Base-by-base conservation (phyloP, 2,888 invertebrate species). In the Brassicogethes aeneus region DNA sequence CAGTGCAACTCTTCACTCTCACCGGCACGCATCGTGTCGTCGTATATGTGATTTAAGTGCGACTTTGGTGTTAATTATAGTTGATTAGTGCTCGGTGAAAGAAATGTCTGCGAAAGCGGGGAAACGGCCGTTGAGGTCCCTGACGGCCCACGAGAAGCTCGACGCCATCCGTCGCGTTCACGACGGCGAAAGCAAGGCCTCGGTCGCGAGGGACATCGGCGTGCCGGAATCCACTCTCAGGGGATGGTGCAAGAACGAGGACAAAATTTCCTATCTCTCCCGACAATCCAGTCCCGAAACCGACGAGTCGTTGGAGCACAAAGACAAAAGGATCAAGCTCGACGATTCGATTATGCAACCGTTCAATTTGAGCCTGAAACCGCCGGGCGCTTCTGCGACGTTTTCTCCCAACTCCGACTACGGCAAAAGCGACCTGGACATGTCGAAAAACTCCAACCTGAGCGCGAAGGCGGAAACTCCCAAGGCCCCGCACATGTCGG, bases 181-280 rank as follows among this genome's bases (percentile, higher is more conserved):
- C 70, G 82, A 84, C 63, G 88, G 88, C 38, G 86, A 88, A 65
- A 85, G 85, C 41, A 88, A 89, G 60, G 88, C 89, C 2, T 85
- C 87, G 1, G 88, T 89, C 1, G 88, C 88, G 2, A 74, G 88
- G 2, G 85, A 87, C 63, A 86, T 88, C 60, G 86, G 87, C 23
- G 87, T 89, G 13, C 88, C 89, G 1, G 89, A 89, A 65, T 88
- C 87, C 2, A 89, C 89, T 5, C 71, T 89, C 12, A 75, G 89
- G 2, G 89, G 89, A 43, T 89, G 89, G 89, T 89, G 88, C 69
- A 89, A 89, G 66, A 85, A 86, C 60, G 86, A 87, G 61, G 82
- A 84, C 55, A 88, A 88, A 65, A 70, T 80, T 2, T 68, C 82
- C 50, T 76, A 80, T 62, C 79, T 82, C 59, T 81, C 82, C 16